phyloP scores from a whole-genome alignment of 2,797 vertebrate genomes.

The Lacerta agilis region DNA sequence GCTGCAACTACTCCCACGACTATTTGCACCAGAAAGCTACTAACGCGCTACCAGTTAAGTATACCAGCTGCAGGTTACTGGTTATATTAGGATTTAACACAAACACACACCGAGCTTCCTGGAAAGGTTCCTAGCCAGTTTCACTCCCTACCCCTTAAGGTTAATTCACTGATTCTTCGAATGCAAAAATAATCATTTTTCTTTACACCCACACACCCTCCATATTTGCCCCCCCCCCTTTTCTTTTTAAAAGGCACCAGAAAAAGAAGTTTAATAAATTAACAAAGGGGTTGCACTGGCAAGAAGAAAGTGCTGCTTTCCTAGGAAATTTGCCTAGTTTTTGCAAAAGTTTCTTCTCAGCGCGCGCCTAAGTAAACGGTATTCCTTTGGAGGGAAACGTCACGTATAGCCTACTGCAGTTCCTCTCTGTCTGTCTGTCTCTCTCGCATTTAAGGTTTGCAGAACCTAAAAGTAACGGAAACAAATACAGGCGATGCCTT shows the following conservation, averaged over 20 bases:
- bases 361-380: neutral
- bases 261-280: neutral
- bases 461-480: neutral
- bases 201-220: neutral
- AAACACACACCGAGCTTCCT: neutral
- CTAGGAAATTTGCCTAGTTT: neutral
- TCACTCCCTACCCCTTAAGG: neutral
- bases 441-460: neutral
- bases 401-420: fast-evolving
- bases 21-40: no score
- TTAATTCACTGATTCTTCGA: neutral
- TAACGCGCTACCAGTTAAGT: no score
- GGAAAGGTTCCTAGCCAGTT: neutral
- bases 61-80: no score
- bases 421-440: no score
- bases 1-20: neutral
- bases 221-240: no score
- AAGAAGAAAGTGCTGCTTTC: neutral
- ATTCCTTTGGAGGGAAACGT: neutral
- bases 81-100: neutral
- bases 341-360: neutral
- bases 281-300: neutral
- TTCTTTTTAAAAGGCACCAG: neutral
- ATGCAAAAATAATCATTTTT: neutral
- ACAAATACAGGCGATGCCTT: neutral